Base-by-base conservation (phyloP, 1,140 invertebrate species). In the Nephila pilipes region DNA sequence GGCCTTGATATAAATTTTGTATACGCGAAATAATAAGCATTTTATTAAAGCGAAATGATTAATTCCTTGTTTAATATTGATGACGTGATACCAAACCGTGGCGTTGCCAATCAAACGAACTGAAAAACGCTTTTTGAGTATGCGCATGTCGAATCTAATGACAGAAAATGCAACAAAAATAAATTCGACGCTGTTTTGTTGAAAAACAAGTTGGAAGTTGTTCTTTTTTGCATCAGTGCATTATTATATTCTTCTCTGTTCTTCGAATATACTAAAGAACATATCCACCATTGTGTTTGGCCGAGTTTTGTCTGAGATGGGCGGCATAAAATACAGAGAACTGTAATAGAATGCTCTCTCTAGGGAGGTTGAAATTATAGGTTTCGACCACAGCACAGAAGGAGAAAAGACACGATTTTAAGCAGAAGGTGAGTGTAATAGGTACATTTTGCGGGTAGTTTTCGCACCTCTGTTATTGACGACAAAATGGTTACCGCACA, bases 331-430 rank as follows among this genome's bases (percentile, higher is more conserved):
- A 38, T 55, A 89, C 87, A 58, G 65, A 89, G 87, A 57, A 38
- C 29, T 25, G 3, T 89, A 89, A 89, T 89, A 89, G 65, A 89
- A 89, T 65, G 36, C 36, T n/a, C n/a, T n/a, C n/a, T n/a, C n/a
- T 79, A 65, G 46, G 87, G 63, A 89, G 87, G 46, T 79, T n/a
- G 29, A 89, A 89, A 89, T 89, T 89, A 89, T 57, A 89, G 87
- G 87, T 89, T 89, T 89, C 65, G 87, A 58, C 65, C 38, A n/a
- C 65, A 79, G 65, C 54, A 79, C 87, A 89, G 87, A 79, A 89
- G 87, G 87, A 89, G 87, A 16, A 46, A 89, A 89, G n/a, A 89
- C 87, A 89, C 87, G 87, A 54, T 75, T 89, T 69, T 36, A 58
- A 87, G 85, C 25, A 46, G 85, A 46, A n/a, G 69, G 32, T 36